Conservation (phyloP, 2,888 invertebrate genomes). For the Orchesella flavescens region DNA sequence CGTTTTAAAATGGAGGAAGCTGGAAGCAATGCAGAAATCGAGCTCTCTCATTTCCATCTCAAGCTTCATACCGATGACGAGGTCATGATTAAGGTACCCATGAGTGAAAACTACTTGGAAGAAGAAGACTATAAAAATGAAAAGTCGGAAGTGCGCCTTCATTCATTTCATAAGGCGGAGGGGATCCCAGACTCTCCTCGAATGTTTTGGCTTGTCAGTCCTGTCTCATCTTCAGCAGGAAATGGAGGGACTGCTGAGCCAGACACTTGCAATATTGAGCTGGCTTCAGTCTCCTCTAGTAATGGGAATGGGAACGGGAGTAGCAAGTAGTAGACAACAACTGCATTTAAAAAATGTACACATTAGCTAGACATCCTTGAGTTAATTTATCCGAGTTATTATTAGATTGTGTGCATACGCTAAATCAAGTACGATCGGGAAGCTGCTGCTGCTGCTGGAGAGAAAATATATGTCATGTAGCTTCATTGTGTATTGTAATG, state of each 20-base stretch:
- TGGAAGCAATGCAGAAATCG: conserved; percentile 54
- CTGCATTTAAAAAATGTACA: no score
- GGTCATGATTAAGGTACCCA: conserved; percentile 59
- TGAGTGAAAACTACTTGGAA: conserved; percentile 61
- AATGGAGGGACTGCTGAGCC: conserved; percentile 24
- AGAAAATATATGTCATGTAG: no score
- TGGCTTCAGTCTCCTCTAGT: conserved; percentile 45
- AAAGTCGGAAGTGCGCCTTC: conserved; percentile 63
- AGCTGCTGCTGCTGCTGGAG: no score
- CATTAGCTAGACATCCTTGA: conserved; percentile 52
- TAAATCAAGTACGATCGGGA: neutral
- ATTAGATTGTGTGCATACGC: conserved; percentile 39
- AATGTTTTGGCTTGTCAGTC: conserved; percentile 62
- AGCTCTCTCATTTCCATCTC: conserved; percentile 60
- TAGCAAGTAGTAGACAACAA: conserved; percentile 38
- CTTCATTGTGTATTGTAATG: conserved; percentile 3
- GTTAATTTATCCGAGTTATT: conserved; percentile 55
- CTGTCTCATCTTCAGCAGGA: conserved; percentile 5
- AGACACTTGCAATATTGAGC: conserved; percentile 53
- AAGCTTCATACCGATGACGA: conserved; percentile 60
- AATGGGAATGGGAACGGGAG: conserved; percentile 60
- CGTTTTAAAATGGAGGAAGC: conserved; percentile 66
- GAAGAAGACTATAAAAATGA: conserved; percentile 62
- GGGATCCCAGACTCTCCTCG: conserved; percentile 49
- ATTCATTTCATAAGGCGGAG: conserved; percentile 62